Conservation (phyloP, 2,888 invertebrate species). For the Meiosimyza decipiens region DNA sequence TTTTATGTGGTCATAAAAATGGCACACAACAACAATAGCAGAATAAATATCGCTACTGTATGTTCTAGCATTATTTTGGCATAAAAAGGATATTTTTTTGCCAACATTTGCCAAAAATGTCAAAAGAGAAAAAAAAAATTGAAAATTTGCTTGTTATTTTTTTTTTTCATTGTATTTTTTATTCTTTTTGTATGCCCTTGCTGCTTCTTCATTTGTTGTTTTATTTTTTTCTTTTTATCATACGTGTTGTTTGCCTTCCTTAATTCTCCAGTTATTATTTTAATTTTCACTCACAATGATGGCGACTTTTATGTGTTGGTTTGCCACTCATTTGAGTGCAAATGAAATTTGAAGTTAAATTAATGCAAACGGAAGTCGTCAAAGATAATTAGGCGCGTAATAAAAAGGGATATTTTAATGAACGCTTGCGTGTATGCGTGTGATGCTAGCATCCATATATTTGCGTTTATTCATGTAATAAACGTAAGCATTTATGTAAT, state of each 20-base stretch:
- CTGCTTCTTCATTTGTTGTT: not conserved
- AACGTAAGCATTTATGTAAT: too few relatives aligned
- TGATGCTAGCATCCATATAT: too few relatives aligned
- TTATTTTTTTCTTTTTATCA: not conserved
- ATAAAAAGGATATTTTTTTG: slow-evolving; percentile 7
- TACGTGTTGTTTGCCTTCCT: not conserved
- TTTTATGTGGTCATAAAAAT: slow-evolving; percentile 27
- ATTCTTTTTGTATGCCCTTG: not conserved
- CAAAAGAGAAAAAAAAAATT: not conserved
- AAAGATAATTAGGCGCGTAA: slow-evolving; percentile 24
- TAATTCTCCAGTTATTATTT: not conserved
- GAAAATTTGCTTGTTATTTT: not conserved
- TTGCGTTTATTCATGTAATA: too few relatives aligned
- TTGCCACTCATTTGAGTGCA: not conserved
- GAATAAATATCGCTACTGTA: not conserved
- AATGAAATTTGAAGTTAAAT: slow-evolving; percentile 28
- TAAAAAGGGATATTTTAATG: slow-evolving; percentile 31
- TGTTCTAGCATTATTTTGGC: slow-evolving; percentile 16
- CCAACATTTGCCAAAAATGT: not conserved
- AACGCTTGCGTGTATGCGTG: slow-evolving; percentile 2
- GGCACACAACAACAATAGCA: slow-evolving; percentile 12
- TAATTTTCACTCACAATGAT: not conserved
- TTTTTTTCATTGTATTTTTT: not conserved
- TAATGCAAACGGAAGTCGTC: slow-evolving; percentile 29
- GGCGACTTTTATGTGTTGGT: slow-evolving; percentile 15